These are phyloP conservation scores for Enhydra lutris DNA, from an alignment of 2,113 vertebrate genomes.

Conservation along the genomic window DNA sequence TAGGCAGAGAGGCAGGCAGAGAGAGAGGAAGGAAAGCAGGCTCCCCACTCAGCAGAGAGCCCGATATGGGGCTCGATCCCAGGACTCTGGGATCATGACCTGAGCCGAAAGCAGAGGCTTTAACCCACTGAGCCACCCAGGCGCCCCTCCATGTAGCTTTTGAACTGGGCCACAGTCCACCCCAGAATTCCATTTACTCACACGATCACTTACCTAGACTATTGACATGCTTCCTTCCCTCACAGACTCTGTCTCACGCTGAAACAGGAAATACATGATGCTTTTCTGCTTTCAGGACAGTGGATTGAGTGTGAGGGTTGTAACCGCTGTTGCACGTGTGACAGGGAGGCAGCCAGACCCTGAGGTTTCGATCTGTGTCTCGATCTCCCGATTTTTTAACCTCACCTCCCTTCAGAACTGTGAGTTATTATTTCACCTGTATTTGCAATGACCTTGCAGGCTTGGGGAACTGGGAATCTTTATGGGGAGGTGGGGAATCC, in stretches of 20 bases:
- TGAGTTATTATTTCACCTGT: not conserved
- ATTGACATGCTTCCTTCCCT: not conserved
- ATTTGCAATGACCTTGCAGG: not conserved
- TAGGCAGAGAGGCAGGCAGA: no score
- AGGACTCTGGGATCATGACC: no score
- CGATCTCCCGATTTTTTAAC: no score
- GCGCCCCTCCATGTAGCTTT: not conserved
- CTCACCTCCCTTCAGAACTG: not conserved
- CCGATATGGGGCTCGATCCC: no score
- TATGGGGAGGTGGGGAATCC: not conserved
- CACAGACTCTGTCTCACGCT: not conserved
- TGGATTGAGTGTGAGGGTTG: not conserved
- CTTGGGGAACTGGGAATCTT: not conserved
- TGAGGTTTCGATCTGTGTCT: not conserved
- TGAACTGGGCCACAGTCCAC: not conserved
- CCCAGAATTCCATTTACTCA: not conserved
- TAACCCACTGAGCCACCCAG: no score
- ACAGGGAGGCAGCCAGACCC: not conserved
- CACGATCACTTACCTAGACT: not conserved
- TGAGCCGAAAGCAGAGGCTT: no score
- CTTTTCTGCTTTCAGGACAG: no score
- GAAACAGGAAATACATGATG: not conserved
- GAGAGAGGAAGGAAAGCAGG: no score
- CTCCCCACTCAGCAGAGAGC: no score
- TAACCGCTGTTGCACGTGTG: not conserved